phyloP scores from a whole-genome alignment of 1,140 invertebrate genomes.

The Lasioglossum baleicum region DNA sequence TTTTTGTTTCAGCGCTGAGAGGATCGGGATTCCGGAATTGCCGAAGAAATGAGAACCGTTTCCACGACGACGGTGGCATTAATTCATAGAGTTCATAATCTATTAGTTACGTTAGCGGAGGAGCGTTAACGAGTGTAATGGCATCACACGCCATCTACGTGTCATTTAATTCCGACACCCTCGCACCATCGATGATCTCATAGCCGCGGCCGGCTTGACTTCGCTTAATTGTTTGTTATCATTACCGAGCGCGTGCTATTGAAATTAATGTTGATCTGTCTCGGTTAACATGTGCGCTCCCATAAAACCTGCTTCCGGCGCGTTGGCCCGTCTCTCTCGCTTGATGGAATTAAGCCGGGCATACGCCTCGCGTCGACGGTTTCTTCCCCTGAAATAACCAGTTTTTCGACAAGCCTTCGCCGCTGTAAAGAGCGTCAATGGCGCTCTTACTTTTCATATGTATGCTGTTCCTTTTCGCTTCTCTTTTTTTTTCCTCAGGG shows the following conservation, averaged over 20 bases:
- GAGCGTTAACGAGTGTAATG: constrained; percentile 78
- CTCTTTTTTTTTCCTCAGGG: not conserved
- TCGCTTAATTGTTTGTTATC: constrained; percentile 80
- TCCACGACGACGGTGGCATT: constrained; percentile 70
- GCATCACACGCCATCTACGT: constrained; percentile 77
- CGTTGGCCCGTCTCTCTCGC: constrained; percentile 59
- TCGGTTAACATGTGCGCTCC: constrained; percentile 74
- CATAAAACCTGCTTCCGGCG: constrained; percentile 79
- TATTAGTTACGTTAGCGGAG: constrained; percentile 77
- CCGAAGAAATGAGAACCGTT: constrained; percentile 62
- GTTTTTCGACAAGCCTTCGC: constrained; percentile 20
- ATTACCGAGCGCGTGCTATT: constrained; percentile 79
- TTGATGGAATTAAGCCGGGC: constrained; percentile 78
- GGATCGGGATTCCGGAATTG: not conserved
- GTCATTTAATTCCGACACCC: constrained; percentile 78
- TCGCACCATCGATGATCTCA: constrained; percentile 80
- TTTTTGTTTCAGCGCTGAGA: too few species aligned
- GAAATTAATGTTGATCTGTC: constrained; percentile 80
- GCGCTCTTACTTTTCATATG: not conserved
- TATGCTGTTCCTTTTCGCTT: too few species aligned
- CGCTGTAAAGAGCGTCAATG: not conserved
- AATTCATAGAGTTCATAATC: constrained; percentile 79
- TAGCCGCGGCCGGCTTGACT: constrained; percentile 73
- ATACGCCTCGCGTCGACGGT: constrained; percentile 63
- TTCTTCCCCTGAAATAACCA: constrained; percentile 27